Conservation (phyloP, 2,113 vertebrate genomes). For the Opisthocomus hoazin region DNA sequence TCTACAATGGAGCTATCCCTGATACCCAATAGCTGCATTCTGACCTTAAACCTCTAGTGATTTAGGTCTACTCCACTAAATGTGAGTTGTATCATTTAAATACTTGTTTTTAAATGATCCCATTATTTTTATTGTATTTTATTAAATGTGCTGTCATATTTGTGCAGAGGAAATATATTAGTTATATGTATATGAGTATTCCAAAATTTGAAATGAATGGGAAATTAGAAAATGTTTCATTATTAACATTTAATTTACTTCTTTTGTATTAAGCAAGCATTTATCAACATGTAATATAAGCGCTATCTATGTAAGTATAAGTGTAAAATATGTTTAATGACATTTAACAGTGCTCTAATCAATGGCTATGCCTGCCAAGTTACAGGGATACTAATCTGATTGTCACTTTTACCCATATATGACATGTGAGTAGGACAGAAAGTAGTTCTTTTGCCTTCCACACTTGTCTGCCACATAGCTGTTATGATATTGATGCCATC, state of each 20-base stretch:
- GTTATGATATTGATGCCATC: neutral
- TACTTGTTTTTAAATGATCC: neutral
- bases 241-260: neutral
- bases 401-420: neutral
- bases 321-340: neutral
- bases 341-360: neutral
- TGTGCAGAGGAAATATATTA: neutral
- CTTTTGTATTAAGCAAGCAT: neutral
- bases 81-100: neutral
- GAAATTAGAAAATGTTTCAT: neutral
- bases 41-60: neutral
- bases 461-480: neutral
- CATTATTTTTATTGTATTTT: neutral
- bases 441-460: neutral
- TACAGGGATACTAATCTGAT: neutral
- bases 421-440: neutral
- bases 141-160: neutral
- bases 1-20: neutral
- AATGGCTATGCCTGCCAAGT: neutral
- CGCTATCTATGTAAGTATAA: neutral
- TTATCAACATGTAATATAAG: neutral
- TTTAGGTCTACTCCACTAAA: neutral
- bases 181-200: neutral
- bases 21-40: accelerated
- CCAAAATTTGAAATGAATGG: neutral